These are phyloP conservation scores for Teinopalpus imperialis DNA, from an alignment of 2,888 invertebrate genomes.

Conservation along the genomic window DNA sequence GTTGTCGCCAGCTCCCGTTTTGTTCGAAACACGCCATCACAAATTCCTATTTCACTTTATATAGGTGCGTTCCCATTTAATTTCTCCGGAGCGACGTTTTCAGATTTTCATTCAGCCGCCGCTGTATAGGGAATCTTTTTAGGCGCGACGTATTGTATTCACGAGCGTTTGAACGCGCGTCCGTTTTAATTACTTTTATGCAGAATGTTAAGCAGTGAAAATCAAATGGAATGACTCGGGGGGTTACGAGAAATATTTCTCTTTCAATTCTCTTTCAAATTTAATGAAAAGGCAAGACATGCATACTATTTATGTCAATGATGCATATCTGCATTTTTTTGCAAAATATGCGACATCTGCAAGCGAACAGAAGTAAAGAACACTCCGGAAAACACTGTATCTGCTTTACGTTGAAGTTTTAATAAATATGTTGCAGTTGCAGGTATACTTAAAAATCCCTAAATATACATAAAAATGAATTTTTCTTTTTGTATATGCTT, in stretches of 20 bases:
- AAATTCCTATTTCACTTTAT: conserved; percentile 17
- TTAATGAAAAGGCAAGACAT: background rate
- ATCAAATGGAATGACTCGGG: background rate
- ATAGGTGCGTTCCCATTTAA: conserved; percentile 18
- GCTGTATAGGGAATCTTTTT: conserved; percentile 4
- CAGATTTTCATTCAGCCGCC: conserved; percentile 13
- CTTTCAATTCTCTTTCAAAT: too few relatives aligned
- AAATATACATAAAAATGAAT: too few relatives aligned
- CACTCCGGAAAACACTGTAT: too few relatives aligned
- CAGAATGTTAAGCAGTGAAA: background rate
- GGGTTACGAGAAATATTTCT: too few relatives aligned
- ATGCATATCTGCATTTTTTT: too few relatives aligned
- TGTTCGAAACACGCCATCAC: conserved; percentile 16
- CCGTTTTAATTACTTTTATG: conserved; percentile 11
- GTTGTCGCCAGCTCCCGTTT: conserved; percentile 8
- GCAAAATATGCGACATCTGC: too few relatives aligned
- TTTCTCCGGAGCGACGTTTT: conserved; percentile 11
- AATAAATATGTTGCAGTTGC: too few relatives aligned
- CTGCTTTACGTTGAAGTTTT: too few relatives aligned
- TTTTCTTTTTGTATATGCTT: too few relatives aligned
- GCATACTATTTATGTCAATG: too few relatives aligned
- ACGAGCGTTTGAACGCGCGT: background rate
- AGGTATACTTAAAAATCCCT: too few relatives aligned
- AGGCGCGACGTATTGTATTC: conserved; percentile 5
- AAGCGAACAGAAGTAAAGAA: too few relatives aligned